Evolutionary conservation across 2,113 vertebrate species (phyloP), one percentile per base, ranked within the genome.

Genomic region (Psephotus haematonotus): DNA sequence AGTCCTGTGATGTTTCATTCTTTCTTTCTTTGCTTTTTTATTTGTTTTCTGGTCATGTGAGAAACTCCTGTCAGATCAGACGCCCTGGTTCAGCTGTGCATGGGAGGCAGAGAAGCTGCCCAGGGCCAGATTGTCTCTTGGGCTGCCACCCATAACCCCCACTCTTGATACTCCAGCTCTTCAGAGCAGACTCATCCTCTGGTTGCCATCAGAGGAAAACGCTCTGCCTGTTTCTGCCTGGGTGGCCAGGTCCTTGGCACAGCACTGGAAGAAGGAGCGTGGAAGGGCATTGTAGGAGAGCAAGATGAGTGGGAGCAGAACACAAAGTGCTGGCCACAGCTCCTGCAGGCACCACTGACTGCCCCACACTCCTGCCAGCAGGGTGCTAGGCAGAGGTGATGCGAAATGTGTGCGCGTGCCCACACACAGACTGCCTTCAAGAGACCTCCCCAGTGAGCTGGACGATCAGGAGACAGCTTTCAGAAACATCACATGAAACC

Each of bases 391-490:
- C 43, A 82, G 33, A 41, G 43, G 13, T 1, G 1, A 6, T 59
- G 5, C 27, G 47, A 10, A 75, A 44, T 1, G 0, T 0, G 1
- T 55, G 25, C 23, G 13, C 0, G 0, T 53, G 18, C 22, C 22
- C 1, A 2, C 8, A 1, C 8, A 3, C 39, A 57, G 12, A 3
- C 39, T 57, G 20, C 18, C 27, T 44, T 43, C 37, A 14, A 35
- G 46, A 24, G 5, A 27, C 33, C 71, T 67, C 13, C 24, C 22
- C 18, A 14, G 57, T 14, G 14, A 67, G 31, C 3, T 62, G 60
- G 27, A 11, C 0, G 0, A 24, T 10, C 52, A 68, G 77, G 57
- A 75, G 79, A 52, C 5, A 22, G 10, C 25, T 80, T 70, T 89
- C 47, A 44, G 37, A 82, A 86, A 25, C 1, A 0, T 59, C 53